Conservation (phyloP, 2,113 vertebrate genomes). For the Scalopus aquaticus region DNA sequence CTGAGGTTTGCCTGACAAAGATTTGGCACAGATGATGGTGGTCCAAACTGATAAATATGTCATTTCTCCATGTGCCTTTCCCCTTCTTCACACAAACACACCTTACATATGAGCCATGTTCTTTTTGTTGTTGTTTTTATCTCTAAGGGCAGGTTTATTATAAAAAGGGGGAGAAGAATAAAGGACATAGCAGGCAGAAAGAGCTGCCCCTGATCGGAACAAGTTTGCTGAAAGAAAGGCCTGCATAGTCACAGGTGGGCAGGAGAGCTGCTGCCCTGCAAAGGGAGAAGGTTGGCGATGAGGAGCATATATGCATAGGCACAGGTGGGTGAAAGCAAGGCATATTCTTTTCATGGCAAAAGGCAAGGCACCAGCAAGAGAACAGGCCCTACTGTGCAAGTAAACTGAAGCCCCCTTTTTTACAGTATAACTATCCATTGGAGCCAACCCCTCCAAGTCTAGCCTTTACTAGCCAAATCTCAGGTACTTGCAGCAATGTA, state of each 20-base stretch:
- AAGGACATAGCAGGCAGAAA: no score
- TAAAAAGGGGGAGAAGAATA: no score
- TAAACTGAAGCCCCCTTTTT: background rate
- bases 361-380: background rate
- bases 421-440: background rate
- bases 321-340: background rate
- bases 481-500: background rate
- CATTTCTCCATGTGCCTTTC: background rate
- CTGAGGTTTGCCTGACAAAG: background rate
- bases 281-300: no score
- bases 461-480: background rate
- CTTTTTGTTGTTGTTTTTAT: no score
- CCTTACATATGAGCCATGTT: background rate
- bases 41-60: background rate
- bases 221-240: no score
- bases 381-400: background rate
- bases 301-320: no score
- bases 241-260: no score
- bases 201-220: no score
- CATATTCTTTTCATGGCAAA: background rate
- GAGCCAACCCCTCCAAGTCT: background rate
- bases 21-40: background rate
- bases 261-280: no score
- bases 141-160: no score
- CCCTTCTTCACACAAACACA: background rate